Base-by-base conservation (phyloP, 2,113 vertebrate genomes). In the Vanacampus margaritifer region DNA sequence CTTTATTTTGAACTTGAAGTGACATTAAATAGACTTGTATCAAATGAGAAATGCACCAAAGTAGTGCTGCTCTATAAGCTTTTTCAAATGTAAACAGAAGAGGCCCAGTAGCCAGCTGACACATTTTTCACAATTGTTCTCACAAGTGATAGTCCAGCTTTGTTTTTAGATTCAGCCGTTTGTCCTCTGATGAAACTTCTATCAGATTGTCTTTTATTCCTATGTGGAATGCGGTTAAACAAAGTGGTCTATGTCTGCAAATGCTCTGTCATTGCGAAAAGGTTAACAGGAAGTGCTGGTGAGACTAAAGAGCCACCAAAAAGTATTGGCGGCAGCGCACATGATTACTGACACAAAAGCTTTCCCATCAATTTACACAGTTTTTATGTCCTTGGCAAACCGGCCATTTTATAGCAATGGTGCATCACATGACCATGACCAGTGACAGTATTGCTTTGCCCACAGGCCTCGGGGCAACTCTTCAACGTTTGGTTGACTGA, bases 271-370 rank as follows among this genome's bases (percentile, higher is more conserved):
- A 63, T 56, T 62, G 39, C 71, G 43, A 46, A 61, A 60, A 68
- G n/a, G 74, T 79, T 84, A 86, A 86, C 82, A 86, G 87, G 87
- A 88, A 88, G 75, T 81, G 50, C 59, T 72, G 48, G 35, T 70
- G 64, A 79, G 76, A 78, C 71, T 24, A n/a, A 78, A 62, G 39
- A 60, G 48, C 58, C 54, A 58, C 35, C 51, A 50, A 26, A 69
- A 72, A 16, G 26, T 28, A 37, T 61, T 2, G 23, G 5, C 21
- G 26, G 57, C 9, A 2, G 5, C 57, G 21, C 36, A 0, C 24
- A 61, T 17, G 2, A 67, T 26, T 48, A 6, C 32, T 43, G 35
- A 3, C 2, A 32, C 62, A 17, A 26, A 23, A 16, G 19, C 1
- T 39, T 23, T 48, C 1, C 21, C 28, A 32, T 28, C 5, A 9